phyloP scores from a whole-genome alignment of 2,888 invertebrate species.

The Pharmacophagus antenor region DNA sequence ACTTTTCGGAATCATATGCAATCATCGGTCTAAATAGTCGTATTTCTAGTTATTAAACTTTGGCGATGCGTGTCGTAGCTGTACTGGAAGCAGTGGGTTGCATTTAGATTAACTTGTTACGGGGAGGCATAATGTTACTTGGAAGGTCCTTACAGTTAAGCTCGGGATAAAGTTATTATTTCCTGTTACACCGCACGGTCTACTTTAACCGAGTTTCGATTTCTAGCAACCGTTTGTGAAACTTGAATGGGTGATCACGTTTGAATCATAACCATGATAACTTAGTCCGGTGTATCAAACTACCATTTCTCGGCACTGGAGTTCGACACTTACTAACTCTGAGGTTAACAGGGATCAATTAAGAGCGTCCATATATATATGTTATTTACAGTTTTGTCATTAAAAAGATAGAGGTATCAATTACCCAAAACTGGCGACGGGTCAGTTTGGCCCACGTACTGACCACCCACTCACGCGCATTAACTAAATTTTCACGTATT shows the following conservation, averaged over 20 bases:
- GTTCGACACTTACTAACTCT: conserved; percentile 41
- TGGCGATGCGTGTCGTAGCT: conserved; percentile 67
- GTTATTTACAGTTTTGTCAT: conserved; percentile 17
- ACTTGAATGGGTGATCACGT: conserved; percentile 76
- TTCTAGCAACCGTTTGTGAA: conserved; percentile 69
- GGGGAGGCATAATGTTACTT: conserved; percentile 78
- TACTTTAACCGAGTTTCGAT: conserved; percentile 75
- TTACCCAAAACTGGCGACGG: conserved; percentile 18
- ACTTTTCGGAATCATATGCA: conserved; percentile 52
- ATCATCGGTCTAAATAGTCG: too few species aligned
- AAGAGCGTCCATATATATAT: not conserved
- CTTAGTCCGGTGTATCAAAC: conserved; percentile 61
- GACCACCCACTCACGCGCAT: conserved; percentile 26
- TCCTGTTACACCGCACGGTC: conserved; percentile 72
- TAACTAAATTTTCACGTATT: conserved; percentile 23
- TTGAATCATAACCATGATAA: conserved; percentile 64
- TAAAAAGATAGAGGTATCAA: conserved; percentile 20
- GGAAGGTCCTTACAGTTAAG: conserved; percentile 72
- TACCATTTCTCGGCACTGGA: conserved; percentile 55
- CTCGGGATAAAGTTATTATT: conserved; percentile 78
- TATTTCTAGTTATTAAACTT: conserved; percentile 73
- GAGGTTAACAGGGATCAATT: conserved; percentile 17
- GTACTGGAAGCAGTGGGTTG: conserved; percentile 68
- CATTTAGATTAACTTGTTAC: conserved; percentile 81
- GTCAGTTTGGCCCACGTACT: conserved; percentile 26